Evolutionary conservation across 2,888 invertebrate species (phyloP), one percentile per base, ranked within the genome.

Genomic region (Lepidochitona cinerea): DNA sequence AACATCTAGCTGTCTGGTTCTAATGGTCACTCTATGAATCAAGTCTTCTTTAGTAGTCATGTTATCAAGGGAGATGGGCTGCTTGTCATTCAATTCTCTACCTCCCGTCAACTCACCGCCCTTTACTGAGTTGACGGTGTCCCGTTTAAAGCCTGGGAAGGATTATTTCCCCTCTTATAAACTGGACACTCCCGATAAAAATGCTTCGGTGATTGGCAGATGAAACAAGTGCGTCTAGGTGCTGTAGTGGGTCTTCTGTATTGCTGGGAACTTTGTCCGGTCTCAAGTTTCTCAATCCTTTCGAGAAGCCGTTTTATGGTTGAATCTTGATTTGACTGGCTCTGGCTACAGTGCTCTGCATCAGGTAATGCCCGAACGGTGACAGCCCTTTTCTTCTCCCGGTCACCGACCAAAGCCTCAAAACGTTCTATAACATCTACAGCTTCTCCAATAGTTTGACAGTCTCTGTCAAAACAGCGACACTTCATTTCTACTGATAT

Each of bases 401-500:
- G n/a, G n/a, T n/a, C n/a, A n/a, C n/a, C n/a, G n/a, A n/a, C n/a
- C n/a, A n/a, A n/a, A n/a, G n/a, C n/a, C n/a, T n/a, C n/a, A n/a
- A n/a, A n/a, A n/a, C n/a, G n/a, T n/a, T n/a, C n/a, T n/a, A n/a
- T n/a, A n/a, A n/a, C n/a, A n/a, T n/a, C n/a, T n/a, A n/a, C n/a
- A n/a, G n/a, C n/a, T n/a, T n/a, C n/a, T n/a, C n/a, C n/a, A n/a
- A n/a, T n/a, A n/a, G n/a, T n/a, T n/a, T n/a, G n/a, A n/a, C n/a
- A n/a, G n/a, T n/a, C n/a, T n/a, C n/a, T 68, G 37, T 79, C 76
- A 67, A 77, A 72, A 70, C 79, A 77, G n/a, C 76, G 29, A 68
- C 77, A 77, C 64, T 74, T 77, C 74, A 75, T 74, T 26, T 79
- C 79, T 33, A 64, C 37, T 29, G 77, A 53, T 32, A n/a, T n/a